Base-by-base conservation (phyloP, 2,888 invertebrate species). In the Hypomecis punctinalis region DNA sequence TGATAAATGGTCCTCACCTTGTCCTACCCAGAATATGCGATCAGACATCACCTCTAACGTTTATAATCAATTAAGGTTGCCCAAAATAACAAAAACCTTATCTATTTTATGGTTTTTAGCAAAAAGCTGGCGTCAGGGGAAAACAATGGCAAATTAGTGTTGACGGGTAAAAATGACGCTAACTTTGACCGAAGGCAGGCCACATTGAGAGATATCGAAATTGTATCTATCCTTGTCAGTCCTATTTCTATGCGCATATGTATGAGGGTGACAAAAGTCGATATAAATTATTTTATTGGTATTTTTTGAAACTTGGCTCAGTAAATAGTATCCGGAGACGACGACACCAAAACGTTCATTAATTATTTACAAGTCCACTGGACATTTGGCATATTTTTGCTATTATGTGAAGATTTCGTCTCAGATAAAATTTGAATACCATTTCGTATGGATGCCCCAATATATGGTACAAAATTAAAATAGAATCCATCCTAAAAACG, bases 61-160 rank as follows among this genome's bases (percentile, higher is more conserved):
- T 86, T 85, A 86, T 84, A 88, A 90, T 89, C 89, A 88, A 89
- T 90, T 88, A 88, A 85, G 80, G 84, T 77, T 79, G 78, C 82
- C 81, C 81, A 78, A 81, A 74, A 81, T 74, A 79, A 84, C 81
- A 86, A 87, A 88, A 84, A 84, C 57, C 78, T 88, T 91, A 91
- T 91, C 91, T 90, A 83, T 82, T 93, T 92, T 91, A 93, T 90
- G 93, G 91, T 92, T 89, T 88, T 83, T 72, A 77, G 82, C 79
- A 86, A 90, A 91, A 93, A 87, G 78, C 79, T 91, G 91, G 91
- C 91, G 91, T 91, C 91, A 87, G 80, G 80, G 78, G 82, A 86
- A 91, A 91, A 92, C 92, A 93, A 92, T 92, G 84, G 91, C 90
- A 87, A 92, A 93, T 93, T 92, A 92, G 91, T 81, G 86, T 82